Percentiles rank a stretch among this genome's conserved stretches.
These are phyloP conservation scores for Tychaedon coryphoeus DNA, from an alignment of 2,113 vertebrate species.

Conservation along the genomic window DNA sequence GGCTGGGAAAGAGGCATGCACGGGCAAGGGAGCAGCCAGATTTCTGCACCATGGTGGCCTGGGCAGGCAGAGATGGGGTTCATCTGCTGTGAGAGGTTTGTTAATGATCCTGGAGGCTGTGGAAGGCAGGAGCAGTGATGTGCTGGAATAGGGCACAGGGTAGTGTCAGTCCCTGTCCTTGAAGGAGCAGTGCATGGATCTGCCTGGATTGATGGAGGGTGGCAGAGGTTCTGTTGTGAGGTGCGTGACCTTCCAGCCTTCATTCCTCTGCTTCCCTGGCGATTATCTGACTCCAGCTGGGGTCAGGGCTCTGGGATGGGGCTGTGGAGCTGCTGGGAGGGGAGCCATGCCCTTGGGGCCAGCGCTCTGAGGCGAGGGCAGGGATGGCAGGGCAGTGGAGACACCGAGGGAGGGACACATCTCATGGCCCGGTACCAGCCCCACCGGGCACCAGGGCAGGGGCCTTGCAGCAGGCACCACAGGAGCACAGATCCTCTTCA, in stretches of 20 bases:
- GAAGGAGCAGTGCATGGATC: not conserved
- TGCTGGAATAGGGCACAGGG: not conserved
- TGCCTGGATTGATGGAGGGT: slow-evolving; percentile 25
- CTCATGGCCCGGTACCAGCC: not conserved
- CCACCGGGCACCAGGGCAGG: rapidly evolving
- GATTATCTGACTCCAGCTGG: slow-evolving; percentile 41
- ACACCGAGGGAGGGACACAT: not conserved
- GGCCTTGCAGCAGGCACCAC: rapidly evolving
- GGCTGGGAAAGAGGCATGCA: not conserved
- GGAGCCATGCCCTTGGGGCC: not conserved
- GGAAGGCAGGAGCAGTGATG: not conserved
- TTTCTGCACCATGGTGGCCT: not conserved
- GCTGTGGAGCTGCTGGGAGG: not conserved
- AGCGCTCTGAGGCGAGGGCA: not conserved
- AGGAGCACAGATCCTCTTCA: not conserved
- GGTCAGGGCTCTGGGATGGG: not conserved
- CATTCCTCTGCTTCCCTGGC: not conserved
- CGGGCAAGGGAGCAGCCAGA: not conserved
- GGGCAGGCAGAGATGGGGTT: not conserved
- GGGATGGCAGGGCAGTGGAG: not conserved
- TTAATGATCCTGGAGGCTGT: not conserved
- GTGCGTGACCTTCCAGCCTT: not conserved
- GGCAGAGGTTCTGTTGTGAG: not conserved
- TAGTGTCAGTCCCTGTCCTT: not conserved
- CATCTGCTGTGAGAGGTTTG: not conserved